Percentiles rank a stretch among this genome's conserved stretches.
phyloP scores from a whole-genome alignment of 2,113 vertebrate species.

The Lynx canadensis region DNA sequence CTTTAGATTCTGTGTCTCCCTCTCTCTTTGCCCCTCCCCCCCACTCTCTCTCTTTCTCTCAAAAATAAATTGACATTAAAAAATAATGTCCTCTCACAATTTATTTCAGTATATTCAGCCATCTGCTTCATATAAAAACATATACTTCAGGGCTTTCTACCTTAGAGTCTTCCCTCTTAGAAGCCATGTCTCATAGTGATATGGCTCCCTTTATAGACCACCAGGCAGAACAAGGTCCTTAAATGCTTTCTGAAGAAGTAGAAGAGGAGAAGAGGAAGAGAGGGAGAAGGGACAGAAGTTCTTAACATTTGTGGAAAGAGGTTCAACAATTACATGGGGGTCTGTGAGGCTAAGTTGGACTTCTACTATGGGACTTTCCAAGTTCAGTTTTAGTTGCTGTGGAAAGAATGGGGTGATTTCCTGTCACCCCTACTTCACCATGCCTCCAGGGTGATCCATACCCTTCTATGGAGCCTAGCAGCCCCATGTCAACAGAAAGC shows the following conservation, averaged over 20 bases:
- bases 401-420: background rate
- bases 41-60: too few species aligned
- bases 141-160: background rate
- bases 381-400: background rate
- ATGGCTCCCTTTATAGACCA: background rate
- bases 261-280: background rate
- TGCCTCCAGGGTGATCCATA: background rate
- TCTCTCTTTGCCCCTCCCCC: too few species aligned
- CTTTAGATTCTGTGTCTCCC: too few species aligned
- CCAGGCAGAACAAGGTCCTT: background rate
- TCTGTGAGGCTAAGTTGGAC: background rate
- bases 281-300: background rate
- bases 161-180: background rate
- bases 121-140: background rate
- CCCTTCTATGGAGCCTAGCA: background rate
- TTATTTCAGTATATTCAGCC: background rate
- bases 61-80: too few species aligned
- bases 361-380: background rate
- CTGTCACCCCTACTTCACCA: background rate
- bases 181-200: background rate
- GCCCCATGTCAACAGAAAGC: background rate
- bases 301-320: background rate
- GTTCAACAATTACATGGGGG: background rate
- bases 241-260: slow-evolving; percentile 14
- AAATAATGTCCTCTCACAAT: background rate